phyloP scores from a whole-genome alignment of 2,797 vertebrate genomes.

The Salarias fasciatus region DNA sequence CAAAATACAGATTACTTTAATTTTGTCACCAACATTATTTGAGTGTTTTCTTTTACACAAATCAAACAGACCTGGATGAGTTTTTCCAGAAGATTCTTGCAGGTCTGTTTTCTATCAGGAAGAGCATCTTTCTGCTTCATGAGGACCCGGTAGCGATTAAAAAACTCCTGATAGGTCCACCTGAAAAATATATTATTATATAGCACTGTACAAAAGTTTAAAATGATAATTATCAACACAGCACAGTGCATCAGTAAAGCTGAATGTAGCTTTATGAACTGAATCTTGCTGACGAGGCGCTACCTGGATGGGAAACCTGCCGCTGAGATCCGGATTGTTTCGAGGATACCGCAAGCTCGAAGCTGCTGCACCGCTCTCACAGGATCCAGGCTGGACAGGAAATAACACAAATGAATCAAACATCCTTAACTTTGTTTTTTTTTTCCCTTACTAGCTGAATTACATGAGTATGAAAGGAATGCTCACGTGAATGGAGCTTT shows the following conservation, averaged over 20 bases:
- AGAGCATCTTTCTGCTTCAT: constrained; percentile 94
- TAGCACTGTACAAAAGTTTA: not conserved
- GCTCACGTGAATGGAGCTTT: constrained; percentile 94
- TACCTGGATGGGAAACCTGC: constrained; percentile 98
- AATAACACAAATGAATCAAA: constrained; percentile 8
- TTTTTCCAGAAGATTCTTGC: constrained; percentile 91
- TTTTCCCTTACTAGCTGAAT: not conserved
- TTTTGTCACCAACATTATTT: not conserved
- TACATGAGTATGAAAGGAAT: not conserved
- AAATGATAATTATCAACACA: not conserved
- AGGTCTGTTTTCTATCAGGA: constrained; percentile 89
- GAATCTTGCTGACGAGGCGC: too few species aligned
- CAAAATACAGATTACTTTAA: constrained; percentile 1
- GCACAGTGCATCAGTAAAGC: too few species aligned
- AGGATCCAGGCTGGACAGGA: constrained; percentile 88
- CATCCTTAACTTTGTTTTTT: not conserved
- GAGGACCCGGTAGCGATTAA: constrained; percentile 94
- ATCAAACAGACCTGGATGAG: constrained; percentile 86
- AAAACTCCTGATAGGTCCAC: constrained; percentile 99
- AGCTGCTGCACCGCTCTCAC: constrained; percentile 94
- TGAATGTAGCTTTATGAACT: too few species aligned
- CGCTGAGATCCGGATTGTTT: constrained; percentile 97
- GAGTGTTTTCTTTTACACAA: not conserved
- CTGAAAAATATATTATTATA: constrained; percentile 66
- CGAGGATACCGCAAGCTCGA: constrained; percentile 94